Evolutionary conservation across 2,888 invertebrate species (phyloP), one percentile per base, ranked within the genome.

Genomic region (Netelia fuscicornis): DNA sequence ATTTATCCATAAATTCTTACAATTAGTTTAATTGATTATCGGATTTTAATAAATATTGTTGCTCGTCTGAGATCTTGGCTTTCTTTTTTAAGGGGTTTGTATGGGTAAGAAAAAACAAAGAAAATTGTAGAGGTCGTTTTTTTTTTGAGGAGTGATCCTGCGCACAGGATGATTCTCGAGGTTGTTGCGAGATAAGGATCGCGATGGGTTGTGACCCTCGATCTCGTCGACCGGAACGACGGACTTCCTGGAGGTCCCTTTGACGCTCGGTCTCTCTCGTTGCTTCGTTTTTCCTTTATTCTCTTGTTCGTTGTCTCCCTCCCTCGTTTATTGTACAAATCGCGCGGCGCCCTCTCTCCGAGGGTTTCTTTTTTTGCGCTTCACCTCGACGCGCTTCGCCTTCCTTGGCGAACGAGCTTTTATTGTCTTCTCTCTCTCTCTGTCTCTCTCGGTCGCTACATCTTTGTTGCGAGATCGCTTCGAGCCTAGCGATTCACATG

Each of bases 161-260:
- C 42, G 80, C 54, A 77, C 81, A 70, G 67, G 67, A 71, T 84
- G 80, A 80, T 76, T 65, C 64, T 48, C 11, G 48, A 10, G 13
- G 60, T 10, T 67, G 58, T 58, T 3, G 20, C 17, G 68, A 9
- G 81, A 81, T 78, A 84, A 81, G 37, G 58, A 84, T 84, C 85
- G 62, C 72, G 67, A 70, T 75, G 75, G 75, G 83, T 68, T 83
- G 70, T 80, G 80, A 85, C 81, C 78, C 81, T 82, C 81, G 65
- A 78, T 23, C 84, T 70, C 81, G 74, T 84, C 84, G 78, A 81
- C 79, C 76, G 81, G 84, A 86, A 86, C 86, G 81, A 72, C 86
- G 84, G 81, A 86, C 84, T 84, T 86, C 86, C 84, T 84, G 84
- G 77, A 84, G 81, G 58, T 70, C 56, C 37, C 62, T 11, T 71